These are phyloP conservation scores for Cinclus cinclus DNA, from an alignment of 2,113 vertebrate genomes.

Conservation along the genomic window DNA sequence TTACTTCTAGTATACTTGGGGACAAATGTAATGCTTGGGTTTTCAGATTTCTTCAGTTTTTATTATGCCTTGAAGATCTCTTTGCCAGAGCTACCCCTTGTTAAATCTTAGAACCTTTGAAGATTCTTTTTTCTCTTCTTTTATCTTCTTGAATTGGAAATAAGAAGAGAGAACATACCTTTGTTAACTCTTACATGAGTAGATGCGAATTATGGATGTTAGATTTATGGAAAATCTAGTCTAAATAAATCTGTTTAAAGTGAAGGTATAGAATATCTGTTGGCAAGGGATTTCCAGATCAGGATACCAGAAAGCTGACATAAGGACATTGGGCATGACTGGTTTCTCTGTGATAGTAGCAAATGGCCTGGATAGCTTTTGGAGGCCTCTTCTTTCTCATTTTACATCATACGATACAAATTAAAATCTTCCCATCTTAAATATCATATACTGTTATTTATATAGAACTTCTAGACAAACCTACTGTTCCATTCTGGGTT, in stretches of 20 bases:
- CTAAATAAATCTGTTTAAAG: not conserved
- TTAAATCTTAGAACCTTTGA: not conserved
- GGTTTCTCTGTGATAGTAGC: not conserved
- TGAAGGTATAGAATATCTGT: fast-evolving
- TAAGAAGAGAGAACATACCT: not conserved
- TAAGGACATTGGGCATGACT: not conserved
- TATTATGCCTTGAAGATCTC: not conserved
- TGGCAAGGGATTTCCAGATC: not conserved
- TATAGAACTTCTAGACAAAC: not conserved
- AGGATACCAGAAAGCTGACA: not conserved
- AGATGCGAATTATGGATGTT: not conserved
- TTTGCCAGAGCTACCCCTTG: not conserved
- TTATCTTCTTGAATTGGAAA: not conserved
- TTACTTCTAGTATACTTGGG: not conserved
- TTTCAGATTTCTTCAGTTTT: not conserved
- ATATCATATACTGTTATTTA: fast-evolving
- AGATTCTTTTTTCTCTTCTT: not conserved
- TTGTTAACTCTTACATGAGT: not conserved
- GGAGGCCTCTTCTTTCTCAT: not conserved
- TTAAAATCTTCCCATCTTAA: not conserved
- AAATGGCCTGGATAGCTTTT: not conserved
- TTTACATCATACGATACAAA: not conserved
- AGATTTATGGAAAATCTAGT: not conserved
- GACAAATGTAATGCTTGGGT: not conserved
- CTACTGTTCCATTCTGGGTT: not conserved